Evolutionary conservation across 37 sponge, comb jelly and placozoan species (phyloP).

Genomic region (Diacarnus erythraeanus): DNA sequence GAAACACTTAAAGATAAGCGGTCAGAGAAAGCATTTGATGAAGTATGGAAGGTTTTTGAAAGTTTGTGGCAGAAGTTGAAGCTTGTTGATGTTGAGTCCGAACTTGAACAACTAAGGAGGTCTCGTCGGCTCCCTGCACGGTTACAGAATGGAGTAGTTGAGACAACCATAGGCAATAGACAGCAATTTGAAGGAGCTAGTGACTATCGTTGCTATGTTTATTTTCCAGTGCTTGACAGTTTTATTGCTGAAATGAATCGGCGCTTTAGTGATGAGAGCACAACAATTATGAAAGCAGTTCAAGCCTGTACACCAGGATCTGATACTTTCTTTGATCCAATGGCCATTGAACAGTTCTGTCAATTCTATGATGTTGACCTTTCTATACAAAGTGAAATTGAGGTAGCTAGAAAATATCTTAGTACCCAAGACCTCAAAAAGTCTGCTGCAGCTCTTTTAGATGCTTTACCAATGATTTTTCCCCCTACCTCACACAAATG

Average conservation of each 20-base stretch:
- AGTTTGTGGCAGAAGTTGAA: neutral
- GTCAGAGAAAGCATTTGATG: constrained; percentile 12
- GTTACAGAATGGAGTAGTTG: constrained; percentile 23
- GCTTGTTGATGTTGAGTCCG: constrained; percentile 5
- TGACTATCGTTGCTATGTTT: constrained; percentile 7
- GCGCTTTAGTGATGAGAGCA: constrained; percentile 10
- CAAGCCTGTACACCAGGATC: constrained; percentile 18
- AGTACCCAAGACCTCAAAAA: neutral
- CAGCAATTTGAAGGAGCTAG: neutral
- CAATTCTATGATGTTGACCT: neutral
- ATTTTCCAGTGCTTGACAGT: constrained; percentile 12
- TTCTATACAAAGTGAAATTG: constrained; percentile 24
- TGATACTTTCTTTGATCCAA: no score
- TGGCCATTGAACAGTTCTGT: neutral
- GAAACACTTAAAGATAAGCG: constrained; percentile 16
- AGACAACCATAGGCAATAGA: constrained; percentile 30
- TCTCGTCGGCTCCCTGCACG: constrained; percentile 11
- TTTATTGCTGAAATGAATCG: constrained; percentile 10
- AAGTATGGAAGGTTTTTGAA: constrained; percentile 16
- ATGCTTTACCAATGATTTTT: constrained; percentile 9
- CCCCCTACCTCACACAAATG: constrained; percentile 10
- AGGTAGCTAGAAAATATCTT: constrained; percentile 14
- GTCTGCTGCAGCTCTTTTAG: constrained; percentile 16
- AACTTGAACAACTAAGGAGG: constrained; percentile 17
- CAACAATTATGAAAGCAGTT: constrained; percentile 12